Percentiles rank a stretch among this genome's conserved stretches.
Conservation (phyloP, 2,888 invertebrate species). For the Amaurobius ferox region DNA sequence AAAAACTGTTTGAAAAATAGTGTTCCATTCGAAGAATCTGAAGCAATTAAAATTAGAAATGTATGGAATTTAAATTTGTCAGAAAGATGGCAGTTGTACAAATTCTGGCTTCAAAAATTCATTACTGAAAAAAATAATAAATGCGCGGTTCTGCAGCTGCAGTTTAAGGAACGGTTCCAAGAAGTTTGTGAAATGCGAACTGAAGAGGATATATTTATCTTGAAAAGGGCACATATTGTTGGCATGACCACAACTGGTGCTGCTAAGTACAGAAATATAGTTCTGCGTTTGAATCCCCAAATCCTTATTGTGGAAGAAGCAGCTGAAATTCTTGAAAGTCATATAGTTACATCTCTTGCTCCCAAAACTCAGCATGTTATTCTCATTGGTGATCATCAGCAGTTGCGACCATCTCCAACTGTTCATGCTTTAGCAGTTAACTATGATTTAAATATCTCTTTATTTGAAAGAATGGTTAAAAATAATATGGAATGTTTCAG, state of each 20-base stretch:
- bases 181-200: conserved; percentile 6
- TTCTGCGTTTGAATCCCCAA: conserved; percentile 82
- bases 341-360: conserved; percentile 87
- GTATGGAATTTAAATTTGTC: conserved; percentile 17
- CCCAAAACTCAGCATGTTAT: conserved; percentile 87
- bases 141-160: background rate
- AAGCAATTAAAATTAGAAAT: background rate
- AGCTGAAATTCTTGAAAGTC: conserved; percentile 90
- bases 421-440: conserved; percentile 77
- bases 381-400: conserved; percentile 82
- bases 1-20: background rate
- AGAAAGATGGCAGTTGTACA: conserved; percentile 33
- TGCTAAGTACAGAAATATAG: conserved; percentile 82
- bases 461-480: conserved; percentile 76
- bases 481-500: conserved; percentile 76
- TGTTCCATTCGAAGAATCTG: background rate
- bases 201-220: conserved; percentile 27
- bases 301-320: conserved; percentile 89
- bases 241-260: conserved; percentile 89
- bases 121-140: background rate
- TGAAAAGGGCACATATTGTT: conserved; percentile 76
- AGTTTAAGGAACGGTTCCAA: background rate
- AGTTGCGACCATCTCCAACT: conserved; percentile 78
- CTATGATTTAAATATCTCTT: conserved; percentile 78
- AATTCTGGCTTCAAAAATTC: conserved; percentile 14